phyloP scores from a whole-genome alignment of 2,888 invertebrate species.

The Elegia similella region DNA sequence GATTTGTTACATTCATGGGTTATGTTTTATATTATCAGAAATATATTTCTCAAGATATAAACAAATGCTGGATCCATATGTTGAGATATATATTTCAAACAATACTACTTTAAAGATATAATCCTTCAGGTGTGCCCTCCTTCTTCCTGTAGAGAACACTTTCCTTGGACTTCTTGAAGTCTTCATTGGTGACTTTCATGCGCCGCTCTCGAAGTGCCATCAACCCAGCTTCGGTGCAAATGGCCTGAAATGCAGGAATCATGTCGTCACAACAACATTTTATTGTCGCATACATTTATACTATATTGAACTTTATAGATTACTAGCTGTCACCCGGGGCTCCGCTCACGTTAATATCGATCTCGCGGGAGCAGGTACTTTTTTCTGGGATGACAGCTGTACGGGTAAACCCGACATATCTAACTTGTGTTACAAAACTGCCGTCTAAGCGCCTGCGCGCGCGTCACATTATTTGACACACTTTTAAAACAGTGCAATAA shows the following conservation, averaged over 20 bases:
- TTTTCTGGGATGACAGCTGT: no score
- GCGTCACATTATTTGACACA: no score
- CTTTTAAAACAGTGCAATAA: no score
- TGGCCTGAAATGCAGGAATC: slow-evolving; percentile 88
- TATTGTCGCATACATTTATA: not conserved
- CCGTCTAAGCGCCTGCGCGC: no score
- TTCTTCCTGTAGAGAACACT: slow-evolving; percentile 99
- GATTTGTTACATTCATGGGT: not conserved
- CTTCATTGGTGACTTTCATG: slow-evolving; percentile 99
- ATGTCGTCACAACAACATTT: not conserved
- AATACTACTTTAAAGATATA: slow-evolving; percentile 89
- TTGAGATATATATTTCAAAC: slow-evolving; percentile 5
- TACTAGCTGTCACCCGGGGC: no score
- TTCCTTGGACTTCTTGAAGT: slow-evolving; percentile 99
- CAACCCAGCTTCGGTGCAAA: slow-evolving; percentile 99
- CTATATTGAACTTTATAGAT: no score
- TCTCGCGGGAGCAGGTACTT: no score
- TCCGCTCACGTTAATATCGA: no score
- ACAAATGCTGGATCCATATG: not conserved
- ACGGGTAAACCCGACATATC: no score
- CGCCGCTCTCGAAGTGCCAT: slow-evolving; percentile 98
- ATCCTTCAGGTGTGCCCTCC: slow-evolving; percentile 99
- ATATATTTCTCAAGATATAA: not conserved
- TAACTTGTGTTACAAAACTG: no score
- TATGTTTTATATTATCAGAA: not conserved